Conservation (phyloP, 2,113 vertebrate species). For the Epinephelus fuscoguttatus region DNA sequence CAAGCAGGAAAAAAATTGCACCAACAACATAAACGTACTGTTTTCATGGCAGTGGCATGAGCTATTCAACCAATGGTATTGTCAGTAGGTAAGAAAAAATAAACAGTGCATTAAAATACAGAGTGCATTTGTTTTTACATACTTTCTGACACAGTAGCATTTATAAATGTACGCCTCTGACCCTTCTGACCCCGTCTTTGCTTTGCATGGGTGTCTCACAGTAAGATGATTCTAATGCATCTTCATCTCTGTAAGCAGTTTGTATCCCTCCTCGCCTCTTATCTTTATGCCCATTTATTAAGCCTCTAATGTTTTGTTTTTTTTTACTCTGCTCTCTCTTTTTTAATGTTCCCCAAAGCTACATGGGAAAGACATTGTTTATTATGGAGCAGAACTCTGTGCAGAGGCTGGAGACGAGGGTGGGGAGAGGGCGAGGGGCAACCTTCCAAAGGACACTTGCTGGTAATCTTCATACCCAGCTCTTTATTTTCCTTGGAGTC, state of each 20-base stretch:
- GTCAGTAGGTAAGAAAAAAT: constrained; percentile 72
- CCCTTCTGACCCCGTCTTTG: constrained; percentile 42
- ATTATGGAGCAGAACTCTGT: constrained; percentile 64
- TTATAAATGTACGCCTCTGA: constrained; percentile 36
- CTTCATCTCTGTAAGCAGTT: constrained; percentile 57
- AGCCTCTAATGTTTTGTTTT: constrained; percentile 52
- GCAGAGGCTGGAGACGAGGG: constrained; percentile 61
- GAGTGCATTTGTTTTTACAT: constrained; percentile 80
- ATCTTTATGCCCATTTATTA: constrained; percentile 47
- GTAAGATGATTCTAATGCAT: constrained; percentile 24
- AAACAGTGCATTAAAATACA: constrained; percentile 83
- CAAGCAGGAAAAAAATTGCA: constrained; percentile 82
- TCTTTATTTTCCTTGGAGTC: constrained; percentile 81
- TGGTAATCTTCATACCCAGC: constrained; percentile 71
- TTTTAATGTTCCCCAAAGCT: constrained; percentile 66
- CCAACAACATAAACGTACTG: constrained; percentile 73
- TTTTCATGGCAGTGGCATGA: constrained; percentile 85
- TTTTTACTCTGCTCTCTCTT: constrained; percentile 18
- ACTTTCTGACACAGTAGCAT: constrained; percentile 67
- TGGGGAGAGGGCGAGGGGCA: constrained; percentile 56
- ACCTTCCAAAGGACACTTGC: constrained; percentile 75
- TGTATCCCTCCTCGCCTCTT: constrained; percentile 42
- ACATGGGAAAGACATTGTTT: constrained; percentile 78
- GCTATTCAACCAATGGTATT: constrained; percentile 75
- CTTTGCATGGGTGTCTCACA: constrained; percentile 51